A percentile compares a stretch with the other conserved stretches of the same genome.
These are phyloP conservation scores for Tupaia tana DNA, from an alignment of 2,113 vertebrate genomes.

Conservation along the genomic window DNA sequence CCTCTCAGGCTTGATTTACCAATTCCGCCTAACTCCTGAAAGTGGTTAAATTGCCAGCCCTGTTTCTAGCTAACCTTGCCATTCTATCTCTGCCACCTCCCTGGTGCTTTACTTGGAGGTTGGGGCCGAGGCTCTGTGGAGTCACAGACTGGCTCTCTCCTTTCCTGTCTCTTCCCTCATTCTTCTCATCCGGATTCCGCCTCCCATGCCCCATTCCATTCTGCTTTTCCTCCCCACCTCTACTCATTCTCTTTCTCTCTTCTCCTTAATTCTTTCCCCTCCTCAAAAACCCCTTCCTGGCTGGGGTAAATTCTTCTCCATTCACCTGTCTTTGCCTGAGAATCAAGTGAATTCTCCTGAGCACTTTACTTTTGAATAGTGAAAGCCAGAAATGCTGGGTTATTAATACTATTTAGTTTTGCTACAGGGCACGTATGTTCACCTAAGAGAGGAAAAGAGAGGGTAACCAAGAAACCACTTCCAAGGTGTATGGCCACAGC, in stretches of 20 bases:
- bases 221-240: rapidly evolving
- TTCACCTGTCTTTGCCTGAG: not conserved
- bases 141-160: rapidly evolving
- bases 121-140: not conserved
- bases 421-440: too few relatives aligned
- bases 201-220: too few relatives aligned
- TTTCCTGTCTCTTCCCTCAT: not conserved
- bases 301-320: not conserved
- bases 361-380: not conserved
- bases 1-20: not conserved
- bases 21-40: not conserved
- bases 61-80: not conserved
- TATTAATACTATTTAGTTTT: too few relatives aligned
- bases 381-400: not conserved
- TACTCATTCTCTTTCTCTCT: too few relatives aligned
- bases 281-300: not conserved
- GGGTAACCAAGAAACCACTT: too few relatives aligned
- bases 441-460: too few relatives aligned
- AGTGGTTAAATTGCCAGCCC: not conserved
- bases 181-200: not conserved
- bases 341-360: not conserved
- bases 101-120: not conserved
- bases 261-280: not conserved
- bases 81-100: not conserved
- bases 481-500: too few relatives aligned